Conservation (phyloP, 2,113 vertebrate genomes). For the Callorhinus ursinus region DNA sequence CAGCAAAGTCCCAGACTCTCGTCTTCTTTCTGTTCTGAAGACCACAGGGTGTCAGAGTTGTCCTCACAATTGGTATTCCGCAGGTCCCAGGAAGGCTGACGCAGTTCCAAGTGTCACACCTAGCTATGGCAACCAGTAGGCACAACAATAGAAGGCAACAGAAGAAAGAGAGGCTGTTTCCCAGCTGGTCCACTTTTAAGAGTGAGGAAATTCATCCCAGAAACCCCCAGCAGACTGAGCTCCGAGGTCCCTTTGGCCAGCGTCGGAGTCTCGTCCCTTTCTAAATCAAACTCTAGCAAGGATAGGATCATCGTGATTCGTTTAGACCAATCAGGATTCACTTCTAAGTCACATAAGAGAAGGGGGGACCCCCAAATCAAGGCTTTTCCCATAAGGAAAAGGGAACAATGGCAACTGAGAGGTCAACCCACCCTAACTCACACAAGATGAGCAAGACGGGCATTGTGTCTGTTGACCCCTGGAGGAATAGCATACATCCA, state of each 20-base stretch:
- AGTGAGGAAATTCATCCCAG: neutral
- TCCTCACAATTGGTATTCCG: neutral
- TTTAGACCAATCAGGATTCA: neutral
- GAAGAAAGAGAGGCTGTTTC: neutral
- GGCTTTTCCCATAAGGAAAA: neutral
- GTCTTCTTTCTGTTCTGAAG: neutral
- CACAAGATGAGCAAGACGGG: neutral
- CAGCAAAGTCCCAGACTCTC: neutral
- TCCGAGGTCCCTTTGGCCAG: neutral
- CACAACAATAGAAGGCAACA: neutral
- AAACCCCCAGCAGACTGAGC: neutral
- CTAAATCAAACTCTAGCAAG: neutral
- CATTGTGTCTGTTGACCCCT: neutral
- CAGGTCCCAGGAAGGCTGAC: neutral
- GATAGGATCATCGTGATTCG: neutral
- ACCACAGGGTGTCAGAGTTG: neutral
- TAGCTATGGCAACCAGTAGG: neutral
- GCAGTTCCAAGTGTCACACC: neutral
- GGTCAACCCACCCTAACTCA: neutral
- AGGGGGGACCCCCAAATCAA: neutral
- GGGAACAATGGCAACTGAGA: neutral
- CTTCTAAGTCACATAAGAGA: neutral
- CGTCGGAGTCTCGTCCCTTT: neutral
- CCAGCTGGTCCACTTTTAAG: neutral
- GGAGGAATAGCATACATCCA: neutral